Evolutionary conservation across 1,140 invertebrate species (phyloP).

Genomic region (Laupala kohalensis): DNA sequence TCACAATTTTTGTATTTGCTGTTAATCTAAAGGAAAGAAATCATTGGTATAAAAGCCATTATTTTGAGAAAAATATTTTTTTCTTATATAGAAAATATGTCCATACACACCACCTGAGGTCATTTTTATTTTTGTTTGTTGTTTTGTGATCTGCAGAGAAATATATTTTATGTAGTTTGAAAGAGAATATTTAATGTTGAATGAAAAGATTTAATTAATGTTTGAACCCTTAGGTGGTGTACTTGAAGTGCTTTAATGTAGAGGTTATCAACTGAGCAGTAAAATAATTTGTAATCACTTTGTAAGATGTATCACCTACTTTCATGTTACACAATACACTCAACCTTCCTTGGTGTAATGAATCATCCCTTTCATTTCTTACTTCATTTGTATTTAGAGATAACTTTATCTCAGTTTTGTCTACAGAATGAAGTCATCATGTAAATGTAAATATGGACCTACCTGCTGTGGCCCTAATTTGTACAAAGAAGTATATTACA

Average conservation of each 20-base stretch:
- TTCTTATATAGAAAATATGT: slow-evolving; percentile 4
- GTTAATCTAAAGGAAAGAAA: slow-evolving; percentile 8
- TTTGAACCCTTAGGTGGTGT: not conserved
- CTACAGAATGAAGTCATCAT: slow-evolving; percentile 14
- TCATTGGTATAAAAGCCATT: slow-evolving; percentile 10
- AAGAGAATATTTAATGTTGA: not conserved
- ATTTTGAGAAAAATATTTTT: slow-evolving; percentile 10
- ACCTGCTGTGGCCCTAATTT: slow-evolving; percentile 14
- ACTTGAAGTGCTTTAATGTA: slow-evolving; percentile 10
- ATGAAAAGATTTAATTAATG: not conserved
- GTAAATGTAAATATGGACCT: slow-evolving; percentile 13
- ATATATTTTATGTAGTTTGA: slow-evolving; percentile 10
- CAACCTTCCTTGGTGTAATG: not conserved
- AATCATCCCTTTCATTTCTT: not conserved
- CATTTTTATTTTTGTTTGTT: not conserved
- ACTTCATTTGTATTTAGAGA: slow-evolving; percentile 3
- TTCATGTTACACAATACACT: slow-evolving; percentile 1
- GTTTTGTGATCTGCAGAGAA: slow-evolving; percentile 12
- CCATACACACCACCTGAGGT: not conserved
- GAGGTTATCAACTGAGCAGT: slow-evolving; percentile 1
- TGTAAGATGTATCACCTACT: slow-evolving; percentile 5
- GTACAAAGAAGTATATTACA: slow-evolving; percentile 14
- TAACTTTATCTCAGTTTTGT: slow-evolving; percentile 13
- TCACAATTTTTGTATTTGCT: slow-evolving; percentile 11
- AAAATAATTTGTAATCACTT: slow-evolving; percentile 6